These are phyloP conservation scores for Eupithecia vulgata DNA, from an alignment of 2,888 invertebrate genomes.

Conservation along the genomic window DNA sequence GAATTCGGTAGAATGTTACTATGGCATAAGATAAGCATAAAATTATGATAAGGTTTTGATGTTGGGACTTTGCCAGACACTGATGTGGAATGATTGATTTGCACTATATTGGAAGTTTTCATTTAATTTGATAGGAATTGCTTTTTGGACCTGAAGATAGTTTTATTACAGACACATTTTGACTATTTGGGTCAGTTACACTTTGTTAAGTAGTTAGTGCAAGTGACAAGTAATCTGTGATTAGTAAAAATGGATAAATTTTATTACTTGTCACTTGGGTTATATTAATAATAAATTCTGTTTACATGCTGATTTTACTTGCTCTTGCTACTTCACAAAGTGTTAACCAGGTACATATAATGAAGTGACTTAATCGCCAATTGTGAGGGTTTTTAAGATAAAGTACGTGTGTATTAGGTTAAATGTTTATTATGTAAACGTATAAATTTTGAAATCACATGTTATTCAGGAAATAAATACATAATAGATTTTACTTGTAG, in stretches of 20 bases:
- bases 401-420: constrained; percentile 40
- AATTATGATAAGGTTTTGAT: constrained; percentile 17
- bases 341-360: not conserved
- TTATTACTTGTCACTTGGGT: too few species aligned
- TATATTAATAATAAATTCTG: too few species aligned
- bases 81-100: constrained; percentile 10
- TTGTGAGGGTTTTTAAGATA: constrained; percentile 18
- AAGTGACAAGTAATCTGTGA: too few species aligned
- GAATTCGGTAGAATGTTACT: constrained; percentile 6
- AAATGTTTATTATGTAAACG: constrained; percentile 59
- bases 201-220: too few species aligned
- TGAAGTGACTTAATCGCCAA: not conserved
- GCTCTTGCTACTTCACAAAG: too few species aligned
- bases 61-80: not conserved
- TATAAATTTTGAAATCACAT: constrained; percentile 57
- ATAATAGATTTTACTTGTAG: constrained; percentile 55
- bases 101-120: not conserved
- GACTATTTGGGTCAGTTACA: not conserved
- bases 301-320: too few species aligned
- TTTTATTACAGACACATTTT: not conserved
- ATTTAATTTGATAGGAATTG: not conserved
- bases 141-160: not conserved
- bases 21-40: constrained; percentile 25
- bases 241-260: too few species aligned
- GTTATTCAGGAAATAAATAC: constrained; percentile 62